A percentile compares a stretch with the other conserved stretches of the same genome.
Conservation (phyloP, 1,140 invertebrate species). For the Ips nitidus region DNA sequence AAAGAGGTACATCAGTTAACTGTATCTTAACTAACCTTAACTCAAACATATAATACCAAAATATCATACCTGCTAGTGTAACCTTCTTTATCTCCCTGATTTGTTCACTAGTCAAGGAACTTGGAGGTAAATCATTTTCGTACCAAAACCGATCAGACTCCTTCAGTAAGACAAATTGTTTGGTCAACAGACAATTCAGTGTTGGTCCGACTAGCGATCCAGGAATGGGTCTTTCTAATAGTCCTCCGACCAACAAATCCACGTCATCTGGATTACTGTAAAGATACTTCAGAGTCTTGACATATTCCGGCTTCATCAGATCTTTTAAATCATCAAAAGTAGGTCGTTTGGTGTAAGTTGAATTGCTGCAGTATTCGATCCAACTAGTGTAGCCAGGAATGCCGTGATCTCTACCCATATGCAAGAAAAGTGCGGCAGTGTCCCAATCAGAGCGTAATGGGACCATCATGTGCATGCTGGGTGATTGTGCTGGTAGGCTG, state of each 20-base stretch:
- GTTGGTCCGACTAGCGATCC: constrained; percentile 85
- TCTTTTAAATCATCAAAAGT: constrained; percentile 67
- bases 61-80: constrained; percentile 62
- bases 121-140: constrained; percentile 91
- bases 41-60: no score
- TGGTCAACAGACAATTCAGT: constrained; percentile 78
- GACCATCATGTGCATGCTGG: constrained; percentile 54
- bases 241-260: constrained; percentile 82
- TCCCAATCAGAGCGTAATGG: constrained; percentile 54
- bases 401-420: constrained; percentile 86
- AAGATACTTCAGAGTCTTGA: constrained; percentile 62
- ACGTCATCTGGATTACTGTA: constrained; percentile 78
- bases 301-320: constrained; percentile 61
- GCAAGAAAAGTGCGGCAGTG: constrained; percentile 58
- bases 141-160: constrained; percentile 93
- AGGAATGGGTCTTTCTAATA: constrained; percentile 77
- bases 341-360: constrained; percentile 44
- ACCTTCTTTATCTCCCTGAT: constrained; percentile 84
- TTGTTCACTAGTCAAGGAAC: constrained; percentile 79
- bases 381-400: constrained; percentile 81
- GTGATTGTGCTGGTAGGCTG: constrained; percentile 53
- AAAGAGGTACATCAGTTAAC: no score
- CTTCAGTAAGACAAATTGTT: constrained; percentile 78
- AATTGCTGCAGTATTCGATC: constrained; percentile 66
- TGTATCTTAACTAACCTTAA: no score